These are phyloP conservation scores for Moxostoma hubbsi DNA, from an alignment of 2,797 vertebrate species.

Conservation along the genomic window DNA sequence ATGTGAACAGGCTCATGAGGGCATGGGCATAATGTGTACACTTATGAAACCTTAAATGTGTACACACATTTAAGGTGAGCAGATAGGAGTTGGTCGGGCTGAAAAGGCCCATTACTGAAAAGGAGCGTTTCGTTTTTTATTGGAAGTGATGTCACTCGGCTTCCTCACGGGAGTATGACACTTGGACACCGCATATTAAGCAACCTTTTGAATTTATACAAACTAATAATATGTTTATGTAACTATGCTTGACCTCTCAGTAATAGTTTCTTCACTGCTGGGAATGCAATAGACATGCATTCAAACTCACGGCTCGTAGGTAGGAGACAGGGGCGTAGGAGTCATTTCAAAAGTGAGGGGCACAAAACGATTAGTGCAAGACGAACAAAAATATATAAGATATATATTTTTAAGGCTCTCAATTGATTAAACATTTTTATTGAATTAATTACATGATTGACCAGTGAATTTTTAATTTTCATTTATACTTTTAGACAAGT, in stretches of 20 bases:
- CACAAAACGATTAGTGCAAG: too few relatives aligned
- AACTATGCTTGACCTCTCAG: conserved; percentile 5
- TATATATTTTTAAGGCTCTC: too few relatives aligned
- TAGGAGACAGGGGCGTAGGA: background rate
- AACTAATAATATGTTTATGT: conserved; percentile 25
- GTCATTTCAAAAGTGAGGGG: too few relatives aligned
- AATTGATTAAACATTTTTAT: too few relatives aligned
- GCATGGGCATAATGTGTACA: too few relatives aligned
- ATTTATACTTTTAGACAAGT: conserved; percentile 32
- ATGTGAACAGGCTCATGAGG: too few relatives aligned
- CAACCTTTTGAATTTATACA: background rate
- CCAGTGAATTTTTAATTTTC: too few relatives aligned
- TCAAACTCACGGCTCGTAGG: conserved; percentile 57
- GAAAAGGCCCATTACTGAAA: background rate
- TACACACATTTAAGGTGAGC: conserved; percentile 10
- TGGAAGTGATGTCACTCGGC: background rate
- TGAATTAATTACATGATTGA: too few relatives aligned
- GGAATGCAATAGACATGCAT: conserved; percentile 55
- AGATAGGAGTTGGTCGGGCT: conserved; percentile 13
- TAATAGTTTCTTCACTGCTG: conserved; percentile 51
- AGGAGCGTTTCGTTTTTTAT: background rate
- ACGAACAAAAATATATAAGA: too few relatives aligned
- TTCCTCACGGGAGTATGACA: background rate
- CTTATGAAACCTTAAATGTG: too few relatives aligned
- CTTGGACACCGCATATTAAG: background rate